Percentiles rank a stretch among this genome's conserved stretches.
Conservation (phyloP, 2,888 invertebrate species). For the Anarsia innoxiella region DNA sequence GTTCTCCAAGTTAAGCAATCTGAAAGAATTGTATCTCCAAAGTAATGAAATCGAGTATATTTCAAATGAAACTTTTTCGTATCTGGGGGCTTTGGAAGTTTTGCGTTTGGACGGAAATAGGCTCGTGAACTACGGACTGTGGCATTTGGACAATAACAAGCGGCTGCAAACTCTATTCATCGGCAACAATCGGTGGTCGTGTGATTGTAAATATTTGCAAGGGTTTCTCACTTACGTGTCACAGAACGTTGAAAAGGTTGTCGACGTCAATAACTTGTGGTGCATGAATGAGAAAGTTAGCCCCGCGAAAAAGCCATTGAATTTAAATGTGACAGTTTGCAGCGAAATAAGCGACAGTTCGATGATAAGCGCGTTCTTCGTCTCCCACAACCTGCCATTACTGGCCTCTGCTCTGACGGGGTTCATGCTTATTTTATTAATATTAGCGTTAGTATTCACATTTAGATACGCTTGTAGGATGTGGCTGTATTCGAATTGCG, state of each 20-base stretch:
- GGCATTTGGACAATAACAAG: conserved; percentile 83
- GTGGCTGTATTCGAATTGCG: conserved; percentile 92
- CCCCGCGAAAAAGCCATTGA: conserved; percentile 82
- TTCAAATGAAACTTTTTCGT: conserved; percentile 86
- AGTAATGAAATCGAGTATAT: conserved; percentile 88
- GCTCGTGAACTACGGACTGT: conserved; percentile 85
- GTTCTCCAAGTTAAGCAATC: conserved; percentile 85
- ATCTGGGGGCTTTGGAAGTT: conserved; percentile 85
- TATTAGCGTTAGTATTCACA: conserved; percentile 86
- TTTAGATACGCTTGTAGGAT: conserved; percentile 91
- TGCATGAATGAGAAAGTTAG: conserved; percentile 82
- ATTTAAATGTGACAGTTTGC: conserved; percentile 89
- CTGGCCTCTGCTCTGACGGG: conserved; percentile 86
- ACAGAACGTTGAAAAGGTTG: conserved; percentile 84
- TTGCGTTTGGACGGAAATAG: conserved; percentile 90
- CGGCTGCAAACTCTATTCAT: conserved; percentile 84
- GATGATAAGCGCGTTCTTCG: conserved; percentile 86
- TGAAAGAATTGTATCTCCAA: conserved; percentile 90
- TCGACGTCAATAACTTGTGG: conserved; percentile 84
- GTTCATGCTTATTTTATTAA: conserved; percentile 84
- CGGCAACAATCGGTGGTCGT: conserved; percentile 90
- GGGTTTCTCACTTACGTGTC: conserved; percentile 87
- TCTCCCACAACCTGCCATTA: conserved; percentile 88
- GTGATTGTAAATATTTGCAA: conserved; percentile 91
- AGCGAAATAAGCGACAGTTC: conserved; percentile 88